A percentile compares a stretch with the other conserved stretches of the same genome.
These are phyloP conservation scores for Clarias fuscus DNA, from an alignment of 2,797 vertebrate species.

Conservation along the genomic window DNA sequence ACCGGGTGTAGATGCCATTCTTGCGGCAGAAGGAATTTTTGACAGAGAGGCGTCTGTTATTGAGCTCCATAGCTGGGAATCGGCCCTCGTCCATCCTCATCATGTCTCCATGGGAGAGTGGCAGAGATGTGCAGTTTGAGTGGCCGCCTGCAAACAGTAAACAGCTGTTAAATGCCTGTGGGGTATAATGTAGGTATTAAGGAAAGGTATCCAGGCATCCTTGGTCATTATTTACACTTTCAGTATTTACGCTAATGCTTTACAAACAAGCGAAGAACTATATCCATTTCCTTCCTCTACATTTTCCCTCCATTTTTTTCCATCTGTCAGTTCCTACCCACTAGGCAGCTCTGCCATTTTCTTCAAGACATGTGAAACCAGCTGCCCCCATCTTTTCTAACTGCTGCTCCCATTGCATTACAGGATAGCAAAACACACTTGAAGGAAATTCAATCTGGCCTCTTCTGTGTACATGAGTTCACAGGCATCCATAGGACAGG, in stretches of 20 bases:
- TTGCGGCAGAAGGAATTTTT: constrained; percentile 98
- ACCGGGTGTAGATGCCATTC: constrained; percentile 96
- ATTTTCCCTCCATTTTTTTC: not conserved
- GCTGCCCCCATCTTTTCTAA: not conserved
- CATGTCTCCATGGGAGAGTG: constrained; percentile 92
- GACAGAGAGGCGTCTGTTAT: constrained; percentile 92
- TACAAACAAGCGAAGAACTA: not conserved
- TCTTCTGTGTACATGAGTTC: constrained; percentile 6
- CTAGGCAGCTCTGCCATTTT: not conserved
- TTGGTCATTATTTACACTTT: not conserved
- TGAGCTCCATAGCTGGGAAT: constrained; percentile 93
- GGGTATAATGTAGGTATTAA: not conserved
- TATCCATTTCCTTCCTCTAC: no score
- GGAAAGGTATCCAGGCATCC: not conserved
- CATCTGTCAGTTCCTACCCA: not conserved
- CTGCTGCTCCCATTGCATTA: constrained; percentile 5
- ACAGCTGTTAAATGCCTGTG: not conserved
- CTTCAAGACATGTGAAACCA: not conserved
- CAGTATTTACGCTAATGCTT: not conserved
- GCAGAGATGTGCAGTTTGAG: constrained; percentile 86
- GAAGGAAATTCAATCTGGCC: not conserved
- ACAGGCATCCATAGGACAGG: not conserved
- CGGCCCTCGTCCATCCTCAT: constrained; percentile 94
- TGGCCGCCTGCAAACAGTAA: constrained; percentile 75
- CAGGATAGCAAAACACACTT: not conserved